These are phyloP conservation scores for Ennomos erosarius DNA, from an alignment of 2,888 invertebrate genomes.

Conservation along the genomic window DNA sequence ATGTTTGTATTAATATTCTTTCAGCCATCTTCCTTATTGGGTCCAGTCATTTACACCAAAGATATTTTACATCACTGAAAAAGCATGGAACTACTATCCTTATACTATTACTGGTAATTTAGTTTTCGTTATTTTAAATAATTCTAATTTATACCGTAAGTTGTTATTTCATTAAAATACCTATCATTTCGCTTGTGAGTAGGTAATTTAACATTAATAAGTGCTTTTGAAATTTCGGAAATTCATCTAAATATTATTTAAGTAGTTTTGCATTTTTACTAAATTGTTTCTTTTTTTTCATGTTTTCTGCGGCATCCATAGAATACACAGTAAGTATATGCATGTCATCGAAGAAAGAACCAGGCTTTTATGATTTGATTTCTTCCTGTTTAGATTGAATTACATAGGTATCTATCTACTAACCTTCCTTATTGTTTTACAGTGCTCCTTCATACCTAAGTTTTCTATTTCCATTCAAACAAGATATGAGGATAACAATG, in stretches of 20 bases:
- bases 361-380: too few relatives aligned
- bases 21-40: slow-evolving; percentile 95
- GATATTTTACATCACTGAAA: slow-evolving; percentile 96
- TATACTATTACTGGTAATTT: slow-evolving; percentile 92
- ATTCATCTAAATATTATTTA: too few relatives aligned
- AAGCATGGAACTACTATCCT: slow-evolving; percentile 98
- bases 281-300: slow-evolving; percentile 53
- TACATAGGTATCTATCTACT: not conserved
- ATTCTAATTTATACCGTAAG: too few relatives aligned
- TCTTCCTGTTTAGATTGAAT: too few relatives aligned
- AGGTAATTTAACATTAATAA: too few relatives aligned
- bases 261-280: too few relatives aligned
- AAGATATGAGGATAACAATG: slow-evolving; percentile 95
- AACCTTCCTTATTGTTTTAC: slow-evolving; percentile 62
- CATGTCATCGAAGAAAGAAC: too few relatives aligned
- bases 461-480: slow-evolving; percentile 94
- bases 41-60: slow-evolving; percentile 94
- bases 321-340: slow-evolving; percentile 90
- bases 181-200: too few relatives aligned
- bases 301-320: slow-evolving; percentile 52
- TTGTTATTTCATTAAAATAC: too few relatives aligned
- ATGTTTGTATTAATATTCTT: slow-evolving; percentile 59
- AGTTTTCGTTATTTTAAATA: too few relatives aligned
- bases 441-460: slow-evolving; percentile 96
- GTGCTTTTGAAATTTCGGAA: too few relatives aligned